Base-by-base conservation (phyloP, 2,113 vertebrate genomes). In the Bagarius yarrelli region DNA sequence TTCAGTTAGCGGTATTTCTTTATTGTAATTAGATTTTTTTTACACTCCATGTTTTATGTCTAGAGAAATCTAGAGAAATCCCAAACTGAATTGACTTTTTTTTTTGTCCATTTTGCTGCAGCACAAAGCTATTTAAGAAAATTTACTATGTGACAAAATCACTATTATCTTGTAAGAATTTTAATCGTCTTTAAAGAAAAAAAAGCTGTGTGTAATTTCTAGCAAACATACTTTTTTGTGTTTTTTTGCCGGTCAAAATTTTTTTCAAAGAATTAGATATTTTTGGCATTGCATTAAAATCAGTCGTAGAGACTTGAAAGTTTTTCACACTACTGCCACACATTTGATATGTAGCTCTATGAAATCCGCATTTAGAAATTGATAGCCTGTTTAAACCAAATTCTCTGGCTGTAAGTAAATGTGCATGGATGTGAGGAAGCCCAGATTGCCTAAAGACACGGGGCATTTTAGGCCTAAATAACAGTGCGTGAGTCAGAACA, bases 401-500 rank as follows among this genome's bases (percentile, higher is more conserved):
- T 56, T 55, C 14, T 25, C 23, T 27, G 50, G 21, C 52, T 79
- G 12, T 16, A 36, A 50, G 67, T 30, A 80, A 71, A 80, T 82
- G 69, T 76, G 81, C 57, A 82, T 82, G 76, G 53, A n/a, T 50
- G 64, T 76, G 81, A 85, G 36, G 34, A 80, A 61, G 55, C 44
- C 19, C 12, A 47, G 47, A 55, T 32, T 56, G 60, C 75, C 75
- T 34, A 1, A 76, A 83, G 72, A 56, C 78, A 71, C 71, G n/a
- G 57, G 69, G 44, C 79, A 82, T 77, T 80, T 81, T 67, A 69
- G 74, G 79, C 63, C 64, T 77, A 83, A 85, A 87, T 86, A 86
- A 82, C 86, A 84, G 82, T 85, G 77, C 66, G 87, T 79, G 89
- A 86, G 86, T 90, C 83, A 79, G 90, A 88, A 91, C 85, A 91